Conservation (phyloP, 2,113 vertebrate species). For the Cinclus mexicanus region DNA sequence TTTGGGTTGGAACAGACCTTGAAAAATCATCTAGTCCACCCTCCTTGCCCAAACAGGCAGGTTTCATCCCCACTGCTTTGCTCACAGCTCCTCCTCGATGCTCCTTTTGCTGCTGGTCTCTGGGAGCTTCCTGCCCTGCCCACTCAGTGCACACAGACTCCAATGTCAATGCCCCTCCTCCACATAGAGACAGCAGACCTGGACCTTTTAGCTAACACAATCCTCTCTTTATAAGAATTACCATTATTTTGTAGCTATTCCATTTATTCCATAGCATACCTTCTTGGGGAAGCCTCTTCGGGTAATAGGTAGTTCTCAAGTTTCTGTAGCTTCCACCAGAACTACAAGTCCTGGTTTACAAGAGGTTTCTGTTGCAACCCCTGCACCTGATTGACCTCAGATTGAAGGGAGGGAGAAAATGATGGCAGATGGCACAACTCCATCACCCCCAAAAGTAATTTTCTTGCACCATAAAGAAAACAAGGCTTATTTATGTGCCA, state of each 20-base stretch:
- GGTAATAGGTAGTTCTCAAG: neutral
- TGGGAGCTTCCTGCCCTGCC: neutral
- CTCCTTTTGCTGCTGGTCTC: neutral
- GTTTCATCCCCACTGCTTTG: neutral
- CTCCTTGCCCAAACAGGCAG: neutral
- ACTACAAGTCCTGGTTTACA: neutral
- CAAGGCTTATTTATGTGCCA: neutral
- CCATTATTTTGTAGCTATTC: neutral
- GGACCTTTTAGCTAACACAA: neutral
- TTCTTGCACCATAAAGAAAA: neutral
- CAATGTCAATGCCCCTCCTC: fast-evolving
- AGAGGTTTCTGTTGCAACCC: neutral
- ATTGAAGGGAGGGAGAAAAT: neutral
- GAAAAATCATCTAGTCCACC: neutral
- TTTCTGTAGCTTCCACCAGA: neutral
- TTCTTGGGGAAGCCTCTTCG: neutral
- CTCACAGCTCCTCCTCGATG: neutral
- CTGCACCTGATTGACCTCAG: neutral
- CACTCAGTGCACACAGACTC: neutral
- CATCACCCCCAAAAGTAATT: neutral
- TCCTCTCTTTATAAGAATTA: neutral
- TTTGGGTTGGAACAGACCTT: neutral
- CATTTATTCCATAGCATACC: neutral
- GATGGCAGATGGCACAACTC: fast-evolving
- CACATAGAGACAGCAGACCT: neutral